Evolutionary conservation across 2,113 vertebrate species (phyloP), one percentile per base, ranked within the genome.

Genomic region (Gambusia affinis): DNA sequence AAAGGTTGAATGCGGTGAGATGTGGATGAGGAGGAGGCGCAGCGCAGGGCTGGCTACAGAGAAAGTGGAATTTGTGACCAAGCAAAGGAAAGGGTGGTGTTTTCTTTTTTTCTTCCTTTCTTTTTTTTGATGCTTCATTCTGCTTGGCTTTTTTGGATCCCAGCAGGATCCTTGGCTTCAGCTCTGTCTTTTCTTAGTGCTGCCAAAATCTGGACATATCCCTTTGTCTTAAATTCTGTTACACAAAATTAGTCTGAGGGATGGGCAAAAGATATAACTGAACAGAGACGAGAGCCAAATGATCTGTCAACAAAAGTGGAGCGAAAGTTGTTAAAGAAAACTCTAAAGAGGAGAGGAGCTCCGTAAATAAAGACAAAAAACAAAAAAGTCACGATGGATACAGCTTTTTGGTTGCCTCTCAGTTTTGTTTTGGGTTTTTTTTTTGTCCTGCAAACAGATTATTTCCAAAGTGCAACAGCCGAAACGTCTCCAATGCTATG

Each of bases 131-230:
- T 93, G 89, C 92, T 93, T 94, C 92, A 90, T 93, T 94, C 85
- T 92, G 93, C 91, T 92, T 87, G 89, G 90, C 88, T 94, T 92
- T 94, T 94, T 93, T 94, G 93, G 87, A 94, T 93, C 95, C 91
- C 95, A 95, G 95, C 95, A 95, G 95, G 95, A 93, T 95, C 95
- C 94, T 94, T 96, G 96, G 95, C 96, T 96, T 94, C 94, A 86
- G 92, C 85, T 95, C 94, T 94, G 92, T 92, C 82, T 91, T 94
- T 89, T 93, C 89, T 95, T 91, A 92, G 84, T 85, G 82, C 84
- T 95, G 95, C 94, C 94, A 95, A 94, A 94, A 94, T 95, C 93
- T 94, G 93, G 90, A 94, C 88, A 86, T 92, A 93, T 92, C 84
- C 92, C 83, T 94, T 93, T 93, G 92, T 94, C 87, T 93, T 92